A percentile compares a stretch with the other conserved stretches of the same genome.
phyloP scores from a whole-genome alignment of 2,113 vertebrate species.

The Thermophis baileyi region DNA sequence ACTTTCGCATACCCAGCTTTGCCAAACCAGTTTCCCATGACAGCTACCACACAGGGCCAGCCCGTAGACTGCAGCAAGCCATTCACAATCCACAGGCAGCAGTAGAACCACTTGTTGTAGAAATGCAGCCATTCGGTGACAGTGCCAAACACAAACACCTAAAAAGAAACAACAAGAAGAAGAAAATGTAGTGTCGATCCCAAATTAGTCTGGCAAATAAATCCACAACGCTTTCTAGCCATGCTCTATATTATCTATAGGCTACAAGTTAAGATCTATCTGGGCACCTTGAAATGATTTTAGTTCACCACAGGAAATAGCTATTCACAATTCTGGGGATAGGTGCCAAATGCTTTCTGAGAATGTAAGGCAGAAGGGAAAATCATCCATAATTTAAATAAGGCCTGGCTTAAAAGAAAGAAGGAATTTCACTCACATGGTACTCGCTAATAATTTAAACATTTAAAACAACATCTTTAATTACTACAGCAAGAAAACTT shows the following conservation, averaged over 20 bases:
- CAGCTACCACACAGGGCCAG: conserved; percentile 95
- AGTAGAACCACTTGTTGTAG: conserved; percentile 91
- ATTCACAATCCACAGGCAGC: conserved; percentile 86
- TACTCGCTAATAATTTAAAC: neutral
- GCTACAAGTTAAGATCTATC: neutral
- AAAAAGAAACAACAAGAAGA: neutral
- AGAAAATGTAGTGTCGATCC: neutral
- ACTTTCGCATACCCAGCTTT: conserved; percentile 80
- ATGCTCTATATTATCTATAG: neutral
- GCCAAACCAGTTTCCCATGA: conserved; percentile 99
- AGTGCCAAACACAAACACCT: conserved; percentile 87
- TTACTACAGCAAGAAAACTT: neutral
- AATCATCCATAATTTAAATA: neutral
- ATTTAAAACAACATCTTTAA: neutral
- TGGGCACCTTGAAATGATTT: neutral
- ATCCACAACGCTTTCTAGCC: neutral
- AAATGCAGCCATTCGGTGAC: conserved; percentile 91
- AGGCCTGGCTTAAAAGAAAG: neutral
- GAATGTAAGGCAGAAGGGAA: neutral
- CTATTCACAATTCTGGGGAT: neutral
- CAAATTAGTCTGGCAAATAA: neutral
- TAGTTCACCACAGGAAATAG: neutral
- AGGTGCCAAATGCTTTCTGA: neutral
- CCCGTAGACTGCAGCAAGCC: conserved; percentile 94
- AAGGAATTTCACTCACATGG: neutral